Conservation (phyloP, 1,140 invertebrate genomes). For the Paralvinella palmiformis region DNA sequence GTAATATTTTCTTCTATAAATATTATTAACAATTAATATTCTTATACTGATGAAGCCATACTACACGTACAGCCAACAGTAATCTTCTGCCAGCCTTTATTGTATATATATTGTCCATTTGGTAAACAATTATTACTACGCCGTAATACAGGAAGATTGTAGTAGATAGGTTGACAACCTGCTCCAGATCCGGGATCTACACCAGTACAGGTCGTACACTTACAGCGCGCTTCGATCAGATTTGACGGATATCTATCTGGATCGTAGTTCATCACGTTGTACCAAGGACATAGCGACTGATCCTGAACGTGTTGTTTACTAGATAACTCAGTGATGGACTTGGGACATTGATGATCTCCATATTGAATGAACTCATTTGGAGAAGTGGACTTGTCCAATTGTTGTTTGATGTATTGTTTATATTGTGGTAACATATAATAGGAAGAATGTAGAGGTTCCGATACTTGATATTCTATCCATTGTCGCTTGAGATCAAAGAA, state of each 20-base stretch:
- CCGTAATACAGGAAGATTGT: background rate
- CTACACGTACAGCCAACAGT: background rate
- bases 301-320: background rate
- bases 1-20: background rate
- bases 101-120: background rate
- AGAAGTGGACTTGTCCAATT: too few species aligned
- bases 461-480: too few species aligned
- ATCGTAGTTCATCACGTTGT: conserved; percentile 10
- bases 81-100: background rate
- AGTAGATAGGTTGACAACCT: conserved; percentile 4
- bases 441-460: too few species aligned
- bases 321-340: background rate
- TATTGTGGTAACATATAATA: too few species aligned
- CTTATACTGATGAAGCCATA: background rate
- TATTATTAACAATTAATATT: background rate
- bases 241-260: background rate
- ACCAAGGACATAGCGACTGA: conserved; percentile 2
- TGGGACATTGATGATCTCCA: conserved; percentile 7
- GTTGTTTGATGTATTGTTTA: too few species aligned
- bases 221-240: background rate
- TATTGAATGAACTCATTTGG: too few species aligned
- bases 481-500: too few species aligned
- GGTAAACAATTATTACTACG: background rate
- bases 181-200: background rate
- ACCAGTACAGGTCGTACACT: background rate